phyloP scores from a whole-genome alignment of 2,888 invertebrate species.

The Ditylenchus weischeri region DNA sequence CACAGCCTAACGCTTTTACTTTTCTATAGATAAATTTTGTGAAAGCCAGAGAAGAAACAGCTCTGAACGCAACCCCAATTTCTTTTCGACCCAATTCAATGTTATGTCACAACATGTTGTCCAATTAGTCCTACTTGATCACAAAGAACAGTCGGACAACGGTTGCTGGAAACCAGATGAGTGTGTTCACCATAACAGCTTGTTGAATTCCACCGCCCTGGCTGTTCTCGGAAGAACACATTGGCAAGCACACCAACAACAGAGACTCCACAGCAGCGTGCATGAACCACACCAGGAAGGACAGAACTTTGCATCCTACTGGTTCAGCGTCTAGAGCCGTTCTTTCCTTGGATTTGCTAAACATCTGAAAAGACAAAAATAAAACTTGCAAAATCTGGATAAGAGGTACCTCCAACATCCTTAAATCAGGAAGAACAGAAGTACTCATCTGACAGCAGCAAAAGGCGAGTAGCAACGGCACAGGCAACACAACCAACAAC shows the following conservation, averaged over 20 bases:
- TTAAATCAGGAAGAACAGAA: background rate
- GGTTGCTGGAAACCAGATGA: constrained; percentile 7
- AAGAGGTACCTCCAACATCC: background rate
- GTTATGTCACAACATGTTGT: too few species aligned
- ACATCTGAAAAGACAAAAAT: background rate
- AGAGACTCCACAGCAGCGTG: constrained; percentile 1
- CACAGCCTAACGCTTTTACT: too few species aligned
- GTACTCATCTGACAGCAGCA: constrained; percentile 26
- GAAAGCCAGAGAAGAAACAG: too few species aligned
- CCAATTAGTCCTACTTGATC: background rate
- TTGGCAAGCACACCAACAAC: constrained; percentile 8
- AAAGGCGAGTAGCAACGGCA: constrained; percentile 35
- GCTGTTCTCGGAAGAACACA: background rate
- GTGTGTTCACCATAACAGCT: background rate
- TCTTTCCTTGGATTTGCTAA: background rate
- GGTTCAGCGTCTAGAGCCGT: background rate
- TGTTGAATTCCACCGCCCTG: too few species aligned
- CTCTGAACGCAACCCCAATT: too few species aligned
- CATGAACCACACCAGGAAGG: background rate
- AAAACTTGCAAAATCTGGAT: too few species aligned
- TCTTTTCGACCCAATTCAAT: too few species aligned
- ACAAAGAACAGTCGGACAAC: constrained; percentile 7
- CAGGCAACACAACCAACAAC: constrained; percentile 15
- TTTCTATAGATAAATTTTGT: too few species aligned
- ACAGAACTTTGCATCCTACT: background rate